A percentile compares a stretch with the other conserved stretches of the same genome.
phyloP scores from a whole-genome alignment of 2,888 invertebrate genomes.

The Drosophila aldrichi region DNA sequence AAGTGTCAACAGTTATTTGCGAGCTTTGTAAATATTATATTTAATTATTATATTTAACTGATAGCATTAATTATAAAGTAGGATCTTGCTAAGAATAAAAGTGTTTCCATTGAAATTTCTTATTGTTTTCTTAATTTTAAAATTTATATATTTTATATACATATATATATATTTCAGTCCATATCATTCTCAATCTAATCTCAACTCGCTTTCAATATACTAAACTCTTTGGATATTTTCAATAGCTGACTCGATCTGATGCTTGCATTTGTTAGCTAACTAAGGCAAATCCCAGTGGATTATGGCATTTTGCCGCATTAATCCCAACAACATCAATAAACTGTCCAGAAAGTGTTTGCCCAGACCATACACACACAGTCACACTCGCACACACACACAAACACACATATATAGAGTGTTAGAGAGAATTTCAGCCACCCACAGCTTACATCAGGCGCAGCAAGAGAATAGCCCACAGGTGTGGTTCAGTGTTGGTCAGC shows the following conservation, averaged over 20 bases:
- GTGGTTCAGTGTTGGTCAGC: slow-evolving; percentile 53
- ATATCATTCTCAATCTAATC: neutral
- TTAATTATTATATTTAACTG: no score
- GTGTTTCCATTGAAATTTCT: no score
- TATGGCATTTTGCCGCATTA: slow-evolving; percentile 65
- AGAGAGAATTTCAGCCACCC: slow-evolving; percentile 7
- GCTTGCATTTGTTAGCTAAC: slow-evolving; percentile 23
- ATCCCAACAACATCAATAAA: slow-evolving; percentile 67
- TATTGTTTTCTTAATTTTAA: no score
- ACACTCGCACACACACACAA: slow-evolving; percentile 11
- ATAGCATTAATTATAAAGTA: no score
- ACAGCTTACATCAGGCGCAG: slow-evolving; percentile 34
- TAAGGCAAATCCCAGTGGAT: slow-evolving; percentile 76
- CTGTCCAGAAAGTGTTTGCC: slow-evolving; percentile 49
- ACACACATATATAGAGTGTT: no score
- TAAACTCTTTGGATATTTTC: neutral
- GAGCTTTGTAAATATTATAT: no score
- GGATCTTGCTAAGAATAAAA: no score
- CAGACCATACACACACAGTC: slow-evolving; percentile 23
- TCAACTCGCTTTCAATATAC: neutral
- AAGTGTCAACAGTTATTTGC: no score
- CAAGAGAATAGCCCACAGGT: slow-evolving; percentile 55
- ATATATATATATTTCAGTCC: no score
- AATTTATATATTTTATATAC: no score
- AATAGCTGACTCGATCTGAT: neutral